A percentile compares a stretch with the other conserved stretches of the same genome.
phyloP scores from a whole-genome alignment of 2,113 vertebrate genomes.

The Synodontis membranacea region DNA sequence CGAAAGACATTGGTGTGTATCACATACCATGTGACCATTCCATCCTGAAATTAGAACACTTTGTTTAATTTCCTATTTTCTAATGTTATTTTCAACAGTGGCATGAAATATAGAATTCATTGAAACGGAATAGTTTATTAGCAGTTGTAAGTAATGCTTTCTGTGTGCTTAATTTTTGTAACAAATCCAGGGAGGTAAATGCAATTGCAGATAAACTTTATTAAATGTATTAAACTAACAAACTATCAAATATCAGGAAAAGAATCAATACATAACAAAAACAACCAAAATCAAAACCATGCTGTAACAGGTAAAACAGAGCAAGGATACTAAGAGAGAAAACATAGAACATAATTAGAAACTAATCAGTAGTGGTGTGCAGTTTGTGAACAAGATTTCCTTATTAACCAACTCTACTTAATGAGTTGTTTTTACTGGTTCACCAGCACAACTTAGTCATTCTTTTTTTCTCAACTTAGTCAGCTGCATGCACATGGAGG shows the following conservation, averaged over 20 bases:
- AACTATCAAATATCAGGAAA: not conserved
- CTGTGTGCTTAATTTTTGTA: not conserved
- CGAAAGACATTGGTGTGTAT: constrained; percentile 92
- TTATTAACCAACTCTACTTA: too few species aligned
- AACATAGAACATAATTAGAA: not conserved
- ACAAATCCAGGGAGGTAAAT: not conserved
- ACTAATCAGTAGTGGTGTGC: too few species aligned
- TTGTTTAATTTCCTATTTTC: not conserved
- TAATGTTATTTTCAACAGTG: not conserved
- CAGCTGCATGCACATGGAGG: too few species aligned
- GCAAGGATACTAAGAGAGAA: not conserved
- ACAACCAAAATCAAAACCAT: not conserved
- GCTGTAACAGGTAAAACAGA: not conserved
- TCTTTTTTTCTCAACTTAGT: too few species aligned
- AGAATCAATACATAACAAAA: not conserved
- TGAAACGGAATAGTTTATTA: not conserved
- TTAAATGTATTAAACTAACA: not conserved
- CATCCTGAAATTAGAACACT: not conserved
- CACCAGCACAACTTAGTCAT: too few species aligned
- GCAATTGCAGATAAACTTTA: not conserved
- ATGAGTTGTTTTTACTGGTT: too few species aligned
- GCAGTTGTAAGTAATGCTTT: not conserved
- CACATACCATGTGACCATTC: not conserved
- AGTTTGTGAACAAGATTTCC: too few species aligned
- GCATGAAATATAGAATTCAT: not conserved